Evolutionary conservation across 2,888 invertebrate genomes (phyloP).

Genomic region (Sisyra nigra): DNA sequence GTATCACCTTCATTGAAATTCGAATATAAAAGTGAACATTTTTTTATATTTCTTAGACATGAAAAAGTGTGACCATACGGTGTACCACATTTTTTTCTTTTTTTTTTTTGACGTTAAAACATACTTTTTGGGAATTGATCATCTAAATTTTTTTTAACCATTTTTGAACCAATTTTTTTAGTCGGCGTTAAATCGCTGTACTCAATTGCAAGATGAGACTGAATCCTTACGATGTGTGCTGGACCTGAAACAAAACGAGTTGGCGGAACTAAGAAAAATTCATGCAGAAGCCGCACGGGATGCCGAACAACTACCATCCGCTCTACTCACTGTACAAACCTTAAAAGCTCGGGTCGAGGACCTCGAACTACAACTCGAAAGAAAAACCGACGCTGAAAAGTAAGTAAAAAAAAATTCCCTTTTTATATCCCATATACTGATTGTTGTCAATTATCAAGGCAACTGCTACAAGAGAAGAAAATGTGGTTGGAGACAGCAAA

Average conservation of each 20-base stretch:
- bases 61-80: too few species aligned
- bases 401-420: slow-evolving; percentile 31
- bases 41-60: too few species aligned
- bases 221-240: slow-evolving; percentile 76
- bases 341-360: slow-evolving; percentile 78
- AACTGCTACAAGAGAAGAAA: slow-evolving; percentile 51
- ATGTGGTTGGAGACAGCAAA: slow-evolving; percentile 55
- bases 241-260: slow-evolving; percentile 75
- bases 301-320: slow-evolving; percentile 53
- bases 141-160: too few species aligned
- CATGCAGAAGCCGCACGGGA: slow-evolving; percentile 53
- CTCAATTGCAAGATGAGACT: slow-evolving; percentile 46
- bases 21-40: too few species aligned
- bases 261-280: slow-evolving; percentile 56
- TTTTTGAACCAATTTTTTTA: slow-evolving; percentile 9
- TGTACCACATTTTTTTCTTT: too few species aligned
- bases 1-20: slow-evolving; percentile 1
- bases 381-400: slow-evolving; percentile 56
- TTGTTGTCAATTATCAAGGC: slow-evolving; percentile 38
- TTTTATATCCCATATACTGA: too few species aligned
- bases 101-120: too few species aligned
- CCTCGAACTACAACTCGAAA: slow-evolving; percentile 55
- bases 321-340: slow-evolving; percentile 56
- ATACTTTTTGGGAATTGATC: too few species aligned
- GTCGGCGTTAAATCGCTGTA: slow-evolving; percentile 12